Base-by-base conservation (phyloP, 1,140 invertebrate genomes). In the Trachymyrmex cornetzi region DNA sequence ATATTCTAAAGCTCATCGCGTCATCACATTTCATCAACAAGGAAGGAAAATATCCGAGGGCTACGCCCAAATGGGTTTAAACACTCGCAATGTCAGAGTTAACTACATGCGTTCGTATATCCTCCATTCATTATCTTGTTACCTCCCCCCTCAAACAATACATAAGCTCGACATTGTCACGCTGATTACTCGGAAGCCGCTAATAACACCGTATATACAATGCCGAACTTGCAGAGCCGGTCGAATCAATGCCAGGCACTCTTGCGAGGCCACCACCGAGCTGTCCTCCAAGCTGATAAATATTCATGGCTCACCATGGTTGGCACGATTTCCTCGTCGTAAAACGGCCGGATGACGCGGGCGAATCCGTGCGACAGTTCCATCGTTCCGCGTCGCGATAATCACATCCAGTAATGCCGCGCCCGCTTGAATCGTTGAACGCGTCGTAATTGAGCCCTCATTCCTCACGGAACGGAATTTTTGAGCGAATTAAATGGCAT, bases 261-360 rank as follows among this genome's bases (percentile, higher is more conserved):
- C 66, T 38, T 61, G 71, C 67, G 64, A 30, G 34, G 38, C 22
- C n/a, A 34, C 63, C 30, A 53, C 30, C 64, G 22, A 63, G 61
- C 61, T 34, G 57, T 79, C 66, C 75, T 55, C 74, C 66, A 55
- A 72, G 64, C 34, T 59, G 86, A 90, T 90, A 90, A 90, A 90
- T 90, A 90, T 90, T 90, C 89, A 90, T 90, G 72, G 86, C 53
- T 75, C 77, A 57, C 55, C 57, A n/a, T 30, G 38, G 44, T 63
- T 69, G 77, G 77, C 79, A 80, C 85, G 66, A 86, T 67, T 86
- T 71, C 57, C 53, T 50, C 44, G 53, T 57, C 79, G 79, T 89
- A 87, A 89, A 89, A 90, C 66, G 59, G 14, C 77, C 66, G 77
- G 50, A 69, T 71, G 77, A 87, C 34, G 44, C 6, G 74, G 66